Evolutionary conservation across 2,797 vertebrate genomes (phyloP), one percentile per base, ranked within the genome.

Genomic region (Petrocephalus schoutedeni): DNA sequence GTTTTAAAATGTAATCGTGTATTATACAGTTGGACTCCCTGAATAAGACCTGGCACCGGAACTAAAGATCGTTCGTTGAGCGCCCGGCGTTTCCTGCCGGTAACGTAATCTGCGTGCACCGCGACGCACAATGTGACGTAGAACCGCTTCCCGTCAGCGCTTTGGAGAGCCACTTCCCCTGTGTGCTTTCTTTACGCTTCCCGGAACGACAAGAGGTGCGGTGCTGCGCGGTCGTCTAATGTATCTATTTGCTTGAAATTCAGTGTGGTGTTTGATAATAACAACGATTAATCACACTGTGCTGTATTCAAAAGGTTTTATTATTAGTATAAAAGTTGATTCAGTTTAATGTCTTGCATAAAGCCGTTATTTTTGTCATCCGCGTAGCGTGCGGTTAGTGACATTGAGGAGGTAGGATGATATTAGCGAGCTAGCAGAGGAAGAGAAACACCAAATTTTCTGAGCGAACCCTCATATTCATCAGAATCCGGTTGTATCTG

Each of bases 371-470:
- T 16, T 16, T 51, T 3, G 10, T 7, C 12, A 0, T 4, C 61
- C 54, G 14, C 28, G n/a, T 71, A 19, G 5, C 5, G 1, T 1
- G 0, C 51, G 0, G 57, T 16, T 2, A 0, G 87, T 93, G 93
- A 94, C 94, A 94, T 94, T 94, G 93, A 91, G 88, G 10, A 45
- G 5, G 32, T 23, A 36, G 8, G 74, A 54, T 83, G 80, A 16
- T 83, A 54, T 54, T 83, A 54, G 80, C 80, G 45, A 53, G 23
- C 21, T 54, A 28, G 80, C 45, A 51, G 53, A 83, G 45, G 80
- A 83, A 54, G 21, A 1, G 10, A 54, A 28, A 54, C 80, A 12
- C 19, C 8, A 83, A 4, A 21, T 53, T 83, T 9, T 51, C 51
- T 1, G 49, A 14, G 3, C 21, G 21, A 83, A 54, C 9, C 49